phyloP scores from a whole-genome alignment of 2,113 vertebrate species.

The Heterochromis multidens region DNA sequence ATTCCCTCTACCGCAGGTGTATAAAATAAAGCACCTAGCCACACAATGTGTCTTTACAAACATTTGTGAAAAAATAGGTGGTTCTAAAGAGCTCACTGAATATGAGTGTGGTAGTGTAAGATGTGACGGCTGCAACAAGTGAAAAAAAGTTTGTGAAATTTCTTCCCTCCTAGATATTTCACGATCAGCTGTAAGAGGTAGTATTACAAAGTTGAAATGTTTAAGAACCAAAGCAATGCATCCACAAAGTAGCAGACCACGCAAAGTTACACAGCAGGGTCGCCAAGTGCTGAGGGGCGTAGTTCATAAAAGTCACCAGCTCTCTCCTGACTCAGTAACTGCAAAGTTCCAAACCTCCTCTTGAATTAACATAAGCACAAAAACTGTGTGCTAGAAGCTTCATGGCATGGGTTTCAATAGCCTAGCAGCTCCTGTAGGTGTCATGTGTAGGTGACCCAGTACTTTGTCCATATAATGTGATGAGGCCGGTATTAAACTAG shows the following conservation, averaged over 20 bases:
- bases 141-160: background rate
- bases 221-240: background rate
- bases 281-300: background rate
- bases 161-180: too few species aligned
- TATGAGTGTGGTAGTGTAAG: background rate
- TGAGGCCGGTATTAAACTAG: background rate
- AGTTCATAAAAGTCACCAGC: background rate
- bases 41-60: background rate
- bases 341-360: background rate
- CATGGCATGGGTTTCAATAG: background rate
- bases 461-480: background rate
- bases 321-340: background rate
- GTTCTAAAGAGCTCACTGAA: background rate
- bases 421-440: background rate
- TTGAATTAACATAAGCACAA: background rate
- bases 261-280: background rate
- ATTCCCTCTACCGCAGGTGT: too few species aligned
- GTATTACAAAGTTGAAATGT: background rate
- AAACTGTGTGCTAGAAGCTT: background rate
- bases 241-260: background rate
- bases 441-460: background rate
- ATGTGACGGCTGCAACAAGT: background rate
- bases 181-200: background rate
- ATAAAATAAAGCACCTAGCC: background rate
- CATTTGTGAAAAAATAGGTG: background rate